These are phyloP conservation scores for Platygyra sinensis DNA, from an alignment of 64 coral and sea anemone species.

Conservation along the genomic window DNA sequence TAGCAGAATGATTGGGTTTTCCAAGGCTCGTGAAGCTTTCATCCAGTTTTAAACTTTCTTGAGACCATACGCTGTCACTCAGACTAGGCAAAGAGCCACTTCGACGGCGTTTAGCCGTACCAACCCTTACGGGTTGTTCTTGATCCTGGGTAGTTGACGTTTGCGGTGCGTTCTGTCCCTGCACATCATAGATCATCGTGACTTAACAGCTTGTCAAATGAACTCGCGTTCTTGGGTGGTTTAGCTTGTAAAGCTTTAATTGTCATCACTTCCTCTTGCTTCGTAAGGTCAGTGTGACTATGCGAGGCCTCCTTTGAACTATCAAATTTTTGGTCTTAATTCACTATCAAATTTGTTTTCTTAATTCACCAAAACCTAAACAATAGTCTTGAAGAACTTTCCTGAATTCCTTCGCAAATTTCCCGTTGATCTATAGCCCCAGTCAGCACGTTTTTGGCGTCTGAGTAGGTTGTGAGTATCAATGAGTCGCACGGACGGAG, in stretches of 20 bases:
- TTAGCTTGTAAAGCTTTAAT: not conserved
- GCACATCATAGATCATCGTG: conserved; percentile 63
- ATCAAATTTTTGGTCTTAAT: conserved; percentile 25
- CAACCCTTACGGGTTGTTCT: not conserved
- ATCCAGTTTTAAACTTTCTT: no score
- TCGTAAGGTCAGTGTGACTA: not conserved
- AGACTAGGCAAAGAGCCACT: no score
- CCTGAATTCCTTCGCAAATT: conserved; percentile 82
- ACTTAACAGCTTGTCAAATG: conserved; percentile 17
- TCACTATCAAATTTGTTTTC: no score
- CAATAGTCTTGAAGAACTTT: conserved; percentile 89
- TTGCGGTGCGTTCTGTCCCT: conserved; percentile 6
- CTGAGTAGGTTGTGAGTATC: conserved; percentile 77
- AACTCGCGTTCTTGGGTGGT: conserved; percentile 4
- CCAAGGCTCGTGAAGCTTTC: no score
- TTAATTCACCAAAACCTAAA: conserved; percentile 86
- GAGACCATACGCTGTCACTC: no score
- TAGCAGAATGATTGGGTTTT: no score
- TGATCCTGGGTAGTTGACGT: not conserved
- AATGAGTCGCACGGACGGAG: conserved; percentile 69
- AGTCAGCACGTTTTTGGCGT: conserved; percentile 87
- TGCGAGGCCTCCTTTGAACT: not conserved
- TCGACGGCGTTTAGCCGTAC: no score
- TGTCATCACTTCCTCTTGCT: conserved; percentile 12
- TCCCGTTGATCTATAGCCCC: no score